Evolutionary conservation across 2,113 vertebrate species (phyloP).

Genomic region (Pyxicephalus adspersus): DNA sequence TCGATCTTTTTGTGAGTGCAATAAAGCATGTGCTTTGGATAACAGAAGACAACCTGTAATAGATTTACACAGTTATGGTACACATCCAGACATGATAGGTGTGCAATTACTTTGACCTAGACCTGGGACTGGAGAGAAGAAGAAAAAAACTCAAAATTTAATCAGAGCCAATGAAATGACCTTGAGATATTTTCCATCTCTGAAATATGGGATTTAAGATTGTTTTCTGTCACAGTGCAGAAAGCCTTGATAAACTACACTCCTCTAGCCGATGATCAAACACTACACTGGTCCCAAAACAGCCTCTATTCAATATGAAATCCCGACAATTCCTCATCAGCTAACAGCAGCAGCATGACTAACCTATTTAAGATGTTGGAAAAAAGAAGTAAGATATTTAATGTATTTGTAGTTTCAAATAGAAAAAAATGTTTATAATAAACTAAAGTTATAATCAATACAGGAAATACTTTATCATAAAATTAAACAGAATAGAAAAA

Average conservation of each 20-base stretch:
- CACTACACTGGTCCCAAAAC: conserved; percentile 26
- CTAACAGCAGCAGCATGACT: no score
- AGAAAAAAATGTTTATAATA: no score
- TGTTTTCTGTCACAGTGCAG: conserved; percentile 59
- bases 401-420: no score
- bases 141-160: conserved; percentile 63
- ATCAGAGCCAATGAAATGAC: conserved; percentile 72
- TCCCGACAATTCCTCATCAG: background rate
- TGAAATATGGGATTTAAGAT: conserved; percentile 65
- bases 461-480: no score
- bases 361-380: no score
- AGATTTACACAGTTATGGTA: conserved; percentile 47
- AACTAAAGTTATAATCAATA: no score
- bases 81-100: conserved; percentile 51
- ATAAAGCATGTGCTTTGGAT: conserved; percentile 46
- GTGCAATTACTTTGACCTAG: conserved; percentile 60
- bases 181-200: conserved; percentile 63
- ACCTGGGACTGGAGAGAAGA: conserved; percentile 63
- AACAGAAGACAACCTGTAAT: conserved; percentile 51
- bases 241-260: conserved; percentile 65
- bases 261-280: conserved; percentile 30
- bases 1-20: background rate
- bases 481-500: no score
- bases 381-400: no score
- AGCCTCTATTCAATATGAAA: background rate